Conservation (phyloP, 2,888 invertebrate species). For the Oxyteleia sp. region DNA sequence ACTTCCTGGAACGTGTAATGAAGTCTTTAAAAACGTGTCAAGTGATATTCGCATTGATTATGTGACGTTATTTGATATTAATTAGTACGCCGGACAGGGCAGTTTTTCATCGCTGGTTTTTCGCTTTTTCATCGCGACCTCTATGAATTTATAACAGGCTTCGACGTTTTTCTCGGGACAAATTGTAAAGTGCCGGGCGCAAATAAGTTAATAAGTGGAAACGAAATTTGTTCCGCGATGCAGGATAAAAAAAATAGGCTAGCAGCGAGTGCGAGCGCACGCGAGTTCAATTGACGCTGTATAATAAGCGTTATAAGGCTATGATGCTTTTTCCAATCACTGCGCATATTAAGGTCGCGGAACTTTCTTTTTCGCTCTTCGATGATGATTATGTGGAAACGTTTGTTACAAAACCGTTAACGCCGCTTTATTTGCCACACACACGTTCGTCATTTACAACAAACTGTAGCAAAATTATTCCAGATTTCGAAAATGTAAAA, state of each 20-base stretch:
- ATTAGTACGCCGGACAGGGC: slow-evolving; percentile 39
- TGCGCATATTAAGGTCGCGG: slow-evolving; percentile 73
- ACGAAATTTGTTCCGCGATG: slow-evolving; percentile 6
- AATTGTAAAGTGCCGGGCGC: slow-evolving; percentile 8
- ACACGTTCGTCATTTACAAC: slow-evolving; percentile 39
- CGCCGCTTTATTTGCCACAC: slow-evolving; percentile 45
- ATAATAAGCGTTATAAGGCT: slow-evolving; percentile 54
- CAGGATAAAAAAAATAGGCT: slow-evolving; percentile 40
- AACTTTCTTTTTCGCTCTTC: slow-evolving; percentile 76
- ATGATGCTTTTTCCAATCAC: slow-evolving; percentile 58
- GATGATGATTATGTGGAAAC: slow-evolving; percentile 66
- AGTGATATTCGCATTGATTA: slow-evolving; percentile 17
- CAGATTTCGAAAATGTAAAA: no score
- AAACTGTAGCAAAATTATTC: slow-evolving; percentile 8
- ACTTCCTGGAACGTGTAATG: no score
- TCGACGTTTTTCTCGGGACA: not conserved
- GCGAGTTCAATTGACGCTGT: slow-evolving; percentile 51
- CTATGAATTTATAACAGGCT: slow-evolving; percentile 42
- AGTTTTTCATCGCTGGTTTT: slow-evolving; percentile 38
- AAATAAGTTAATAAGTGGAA: slow-evolving; percentile 7
- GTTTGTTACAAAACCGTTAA: slow-evolving; percentile 63
- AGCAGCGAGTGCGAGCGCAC: not conserved
- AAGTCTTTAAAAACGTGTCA: no score
- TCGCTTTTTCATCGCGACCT: slow-evolving; percentile 55
- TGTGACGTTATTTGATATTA: slow-evolving; percentile 49